phyloP scores from a whole-genome alignment of 2,888 invertebrate species.

The Lasioglossum vierecki region DNA sequence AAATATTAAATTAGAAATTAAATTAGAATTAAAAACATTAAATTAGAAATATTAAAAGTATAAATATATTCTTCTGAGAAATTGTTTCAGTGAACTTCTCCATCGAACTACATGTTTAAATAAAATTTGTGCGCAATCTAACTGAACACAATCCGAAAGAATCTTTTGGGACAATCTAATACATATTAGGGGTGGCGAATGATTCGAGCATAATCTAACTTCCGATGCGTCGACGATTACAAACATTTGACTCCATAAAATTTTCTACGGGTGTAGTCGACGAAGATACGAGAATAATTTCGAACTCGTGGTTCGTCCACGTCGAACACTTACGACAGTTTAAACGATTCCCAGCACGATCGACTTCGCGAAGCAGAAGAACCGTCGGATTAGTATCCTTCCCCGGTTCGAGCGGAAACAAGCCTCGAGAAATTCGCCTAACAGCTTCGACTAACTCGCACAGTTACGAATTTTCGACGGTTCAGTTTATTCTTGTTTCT shows the following conservation, averaged over 20 bases:
- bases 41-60: too few relatives aligned
- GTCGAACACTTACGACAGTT: not conserved
- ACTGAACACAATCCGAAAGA: too few relatives aligned
- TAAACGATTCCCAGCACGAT: constrained; percentile 4
- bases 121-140: too few relatives aligned
- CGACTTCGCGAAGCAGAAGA: not conserved
- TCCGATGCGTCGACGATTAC: too few relatives aligned
- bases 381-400: constrained; percentile 1
- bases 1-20: too few relatives aligned
- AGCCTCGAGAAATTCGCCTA: not conserved
- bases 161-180: too few relatives aligned
- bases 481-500: not conserved
- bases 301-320: not conserved
- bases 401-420: not conserved
- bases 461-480: not conserved
- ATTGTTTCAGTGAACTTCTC: too few relatives aligned
- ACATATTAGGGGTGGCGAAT: too few relatives aligned
- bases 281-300: not conserved
- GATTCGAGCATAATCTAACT: too few relatives aligned
- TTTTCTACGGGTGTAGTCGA: not conserved
- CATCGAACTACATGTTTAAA: too few relatives aligned
- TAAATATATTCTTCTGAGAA: too few relatives aligned
- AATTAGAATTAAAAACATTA: too few relatives aligned
- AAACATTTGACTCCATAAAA: not conserved
- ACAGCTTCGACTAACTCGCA: not conserved